Evolutionary conservation across 2,797 vertebrate genomes (phyloP), one percentile per base, ranked within the genome.

Genomic region (Cryptoblepharus egeriae): DNA sequence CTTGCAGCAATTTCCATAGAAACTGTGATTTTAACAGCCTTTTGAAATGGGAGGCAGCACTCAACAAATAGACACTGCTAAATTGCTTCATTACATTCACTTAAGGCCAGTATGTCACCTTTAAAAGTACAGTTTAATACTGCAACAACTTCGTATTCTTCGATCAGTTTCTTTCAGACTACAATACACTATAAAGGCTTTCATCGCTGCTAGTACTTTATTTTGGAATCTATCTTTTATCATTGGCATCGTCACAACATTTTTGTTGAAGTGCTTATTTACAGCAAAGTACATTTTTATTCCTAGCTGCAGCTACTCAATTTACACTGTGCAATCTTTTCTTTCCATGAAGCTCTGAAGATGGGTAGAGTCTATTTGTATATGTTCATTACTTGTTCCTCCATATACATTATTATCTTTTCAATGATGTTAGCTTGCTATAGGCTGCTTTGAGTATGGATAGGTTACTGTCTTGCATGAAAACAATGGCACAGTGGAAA

Each of bases 1-100:
- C 74, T 79, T 67, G 78, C 8, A 87, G 76, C 87, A 92, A 93
- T 93, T 93, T 92, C 92, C 90, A 92, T 92, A 93, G 90, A 93
- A 93, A 93, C 89, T 49, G 89, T 22, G 65, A 85, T 90, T 91
- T 88, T 83, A 70, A 77, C 85, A 88, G 87, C 83, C 82, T 88
- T 86, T 69, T 82, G 80, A 83, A 82, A 87, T 85, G 77, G 84
- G 76, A 79, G 78, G 84, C 74, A 71, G 77, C 55, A 77, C 77
- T 87, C 85, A 79, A 83, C 88, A 88, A 87, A 86, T 76, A 86
- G 70, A 75, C 79, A 49, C 60, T 35, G 74, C 55, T 90, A 64
- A 87, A 91, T 82, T 88, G 82, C 80, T 91, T 89, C 78, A 89
- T 83, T 75, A 83, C 55, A 64, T 79, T 15, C 61, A 73, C 68